Base-by-base conservation (phyloP, 2,113 vertebrate species). In the Nanorana parkeri region DNA sequence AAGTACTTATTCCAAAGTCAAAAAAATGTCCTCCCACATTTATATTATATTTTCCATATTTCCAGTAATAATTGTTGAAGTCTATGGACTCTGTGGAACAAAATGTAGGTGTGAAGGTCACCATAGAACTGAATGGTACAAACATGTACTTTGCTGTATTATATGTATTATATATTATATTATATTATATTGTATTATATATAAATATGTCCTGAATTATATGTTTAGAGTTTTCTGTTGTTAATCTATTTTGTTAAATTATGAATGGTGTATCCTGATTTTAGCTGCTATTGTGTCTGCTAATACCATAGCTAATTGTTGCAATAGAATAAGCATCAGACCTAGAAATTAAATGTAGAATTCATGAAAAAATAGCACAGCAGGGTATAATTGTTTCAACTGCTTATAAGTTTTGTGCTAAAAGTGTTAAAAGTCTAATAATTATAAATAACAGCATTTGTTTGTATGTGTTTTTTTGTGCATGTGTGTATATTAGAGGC, bases 11-110 rank as follows among this genome's bases (percentile, higher is more conserved):
- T 85, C 47, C 64, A 73, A 60, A 80, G 21, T 13, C 77, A 72
- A 52, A 47, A 85, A 84, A 47, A 1, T 85, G 32, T 83, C 84
- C 77, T 85, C 83, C 77, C 63, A 78, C 64, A 54, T 47, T 86
- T 90, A 77, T 84, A 84, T 80, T 74, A 64, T 85, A 87, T 89
- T 78, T 21, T 83, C 11, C 66, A 85, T 80, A 32, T 83, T 74
- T 29, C 58, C 74, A 1, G 32, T 65, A 67, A 74, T 89, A 86
- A 86, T 86, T 89, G 21, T 63, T 85, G 56, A 11, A 26, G 78
- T 17, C 85, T 29, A 83, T 73, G 63, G 19, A 51, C 84, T 71
- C 71, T 60, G 80, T 86, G 72, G 87, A 88, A 86, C 78, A 85
- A 67, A 89, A 89, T 80, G 20, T 29, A 85, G 72, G 68, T 58